phyloP scores from a whole-genome alignment of 2,888 invertebrate genomes.

The Dryocosmus kuriphilus region DNA sequence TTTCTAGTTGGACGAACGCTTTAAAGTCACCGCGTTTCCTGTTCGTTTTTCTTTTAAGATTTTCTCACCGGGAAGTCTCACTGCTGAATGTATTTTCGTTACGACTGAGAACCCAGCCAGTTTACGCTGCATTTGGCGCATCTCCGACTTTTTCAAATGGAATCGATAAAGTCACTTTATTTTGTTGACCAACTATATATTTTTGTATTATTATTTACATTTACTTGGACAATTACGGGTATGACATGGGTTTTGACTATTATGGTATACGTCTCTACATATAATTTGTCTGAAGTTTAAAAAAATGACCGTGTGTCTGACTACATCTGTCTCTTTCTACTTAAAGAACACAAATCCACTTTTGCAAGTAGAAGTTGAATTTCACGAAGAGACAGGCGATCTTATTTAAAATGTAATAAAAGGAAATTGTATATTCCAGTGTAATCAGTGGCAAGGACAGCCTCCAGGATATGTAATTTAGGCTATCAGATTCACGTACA shows the following conservation, averaged over 20 bases:
- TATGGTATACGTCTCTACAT: too few species aligned
- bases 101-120: neutral
- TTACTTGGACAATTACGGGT: too few species aligned
- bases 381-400: neutral
- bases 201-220: too few species aligned
- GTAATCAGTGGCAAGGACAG: neutral
- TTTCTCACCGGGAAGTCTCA: neutral
- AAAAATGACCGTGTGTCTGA: too few species aligned
- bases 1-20: conserved; percentile 4
- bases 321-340: too few species aligned
- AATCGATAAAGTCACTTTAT: too few species aligned
- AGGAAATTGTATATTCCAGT: neutral
- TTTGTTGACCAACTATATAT: too few species aligned
- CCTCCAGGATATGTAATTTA: neutral
- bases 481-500: conserved; percentile 1
- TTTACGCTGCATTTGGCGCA: neutral
- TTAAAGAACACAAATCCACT: too few species aligned
- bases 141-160: too few species aligned
- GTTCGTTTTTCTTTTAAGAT: neutral
- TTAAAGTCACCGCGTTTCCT: conserved; percentile 7
- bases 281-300: too few species aligned
- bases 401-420: neutral
- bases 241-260: too few species aligned
- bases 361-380: neutral
- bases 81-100: neutral